Percentiles rank a stretch among this genome's conserved stretches.
phyloP scores from a whole-genome alignment of 2,113 vertebrate genomes.

The Podiceps cristatus region DNA sequence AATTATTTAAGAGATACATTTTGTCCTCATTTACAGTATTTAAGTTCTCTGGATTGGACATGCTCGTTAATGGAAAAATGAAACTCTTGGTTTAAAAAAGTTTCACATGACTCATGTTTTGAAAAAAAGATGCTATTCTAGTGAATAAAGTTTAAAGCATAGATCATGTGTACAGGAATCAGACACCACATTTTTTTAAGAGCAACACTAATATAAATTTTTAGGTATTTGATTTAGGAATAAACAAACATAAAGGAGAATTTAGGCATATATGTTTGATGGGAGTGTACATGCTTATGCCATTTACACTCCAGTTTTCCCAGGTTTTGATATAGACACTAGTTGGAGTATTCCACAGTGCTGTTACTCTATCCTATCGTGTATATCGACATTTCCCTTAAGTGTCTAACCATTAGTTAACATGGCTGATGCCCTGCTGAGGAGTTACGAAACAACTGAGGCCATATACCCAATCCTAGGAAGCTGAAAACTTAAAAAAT shows the following conservation, averaged over 20 bases:
- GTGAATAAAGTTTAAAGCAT: not conserved
- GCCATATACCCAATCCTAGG: not conserved
- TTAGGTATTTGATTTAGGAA: not conserved
- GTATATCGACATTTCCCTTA: not conserved
- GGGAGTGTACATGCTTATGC: not conserved
- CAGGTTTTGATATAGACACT: not conserved
- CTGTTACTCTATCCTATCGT: not conserved
- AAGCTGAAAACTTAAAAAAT: not conserved
- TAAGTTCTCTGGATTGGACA: not conserved
- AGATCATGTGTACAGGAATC: not conserved
- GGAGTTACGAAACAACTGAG: not conserved
- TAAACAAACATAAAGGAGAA: not conserved
- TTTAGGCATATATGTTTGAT: not conserved
- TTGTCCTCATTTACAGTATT: constrained; percentile 23
- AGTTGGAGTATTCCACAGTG: not conserved
- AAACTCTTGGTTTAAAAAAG: not conserved
- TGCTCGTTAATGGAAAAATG: constrained; percentile 20
- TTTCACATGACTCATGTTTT: not conserved
- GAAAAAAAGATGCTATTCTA: not conserved
- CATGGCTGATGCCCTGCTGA: not conserved
- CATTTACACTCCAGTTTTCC: not conserved
- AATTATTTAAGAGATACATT: constrained; percentile 29
- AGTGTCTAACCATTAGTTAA: not conserved
- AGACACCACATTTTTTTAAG: not conserved
- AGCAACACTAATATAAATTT: not conserved